Percentiles rank a stretch among this genome's conserved stretches.
These are phyloP conservation scores for Theodoxus fluviatilis DNA, from an alignment of 2,888 invertebrate species.

Conservation along the genomic window DNA sequence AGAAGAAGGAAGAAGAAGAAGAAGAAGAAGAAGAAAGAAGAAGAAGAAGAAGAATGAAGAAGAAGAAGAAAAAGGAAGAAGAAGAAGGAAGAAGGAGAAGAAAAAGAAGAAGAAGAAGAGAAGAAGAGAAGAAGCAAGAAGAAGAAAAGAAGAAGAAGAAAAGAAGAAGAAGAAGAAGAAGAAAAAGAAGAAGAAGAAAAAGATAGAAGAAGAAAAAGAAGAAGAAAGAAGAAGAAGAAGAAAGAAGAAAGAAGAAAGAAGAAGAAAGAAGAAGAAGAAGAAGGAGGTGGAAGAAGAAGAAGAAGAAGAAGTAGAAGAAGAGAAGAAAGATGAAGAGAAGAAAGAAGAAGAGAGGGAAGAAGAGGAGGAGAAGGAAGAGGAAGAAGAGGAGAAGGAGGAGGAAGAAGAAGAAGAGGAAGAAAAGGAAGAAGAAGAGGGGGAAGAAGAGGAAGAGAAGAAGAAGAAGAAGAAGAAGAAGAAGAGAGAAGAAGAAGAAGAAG, in stretches of 20 bases:
- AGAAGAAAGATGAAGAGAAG: not conserved
- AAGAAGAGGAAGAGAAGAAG: conserved; percentile 22
- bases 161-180: too few relatives aligned
- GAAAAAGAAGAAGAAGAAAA: not conserved
- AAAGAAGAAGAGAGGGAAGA: not conserved
- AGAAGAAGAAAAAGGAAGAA: not conserved
- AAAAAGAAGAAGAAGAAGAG: not conserved
- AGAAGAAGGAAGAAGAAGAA: not conserved
- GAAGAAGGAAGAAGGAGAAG: not conserved
- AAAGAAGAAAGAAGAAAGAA: not conserved
- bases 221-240: not conserved
- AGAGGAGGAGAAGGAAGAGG: conserved; percentile 1
- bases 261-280: not conserved
- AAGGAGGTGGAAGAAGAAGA: not conserved
- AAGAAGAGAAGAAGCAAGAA: not conserved
- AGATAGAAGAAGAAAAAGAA: not conserved
- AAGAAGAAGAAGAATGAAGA: not conserved
- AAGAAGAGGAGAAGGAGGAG: conserved; percentile 9
- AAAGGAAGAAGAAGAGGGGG: not conserved
- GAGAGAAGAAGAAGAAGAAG: conserved; percentile 14
- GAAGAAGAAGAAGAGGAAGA: not conserved
- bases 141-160: not conserved
- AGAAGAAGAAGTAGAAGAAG: not conserved
- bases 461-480: conserved; percentile 13
- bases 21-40: not conserved